phyloP scores from a whole-genome alignment of 2,113 vertebrate genomes.

The Lipotes vexillifer region DNA sequence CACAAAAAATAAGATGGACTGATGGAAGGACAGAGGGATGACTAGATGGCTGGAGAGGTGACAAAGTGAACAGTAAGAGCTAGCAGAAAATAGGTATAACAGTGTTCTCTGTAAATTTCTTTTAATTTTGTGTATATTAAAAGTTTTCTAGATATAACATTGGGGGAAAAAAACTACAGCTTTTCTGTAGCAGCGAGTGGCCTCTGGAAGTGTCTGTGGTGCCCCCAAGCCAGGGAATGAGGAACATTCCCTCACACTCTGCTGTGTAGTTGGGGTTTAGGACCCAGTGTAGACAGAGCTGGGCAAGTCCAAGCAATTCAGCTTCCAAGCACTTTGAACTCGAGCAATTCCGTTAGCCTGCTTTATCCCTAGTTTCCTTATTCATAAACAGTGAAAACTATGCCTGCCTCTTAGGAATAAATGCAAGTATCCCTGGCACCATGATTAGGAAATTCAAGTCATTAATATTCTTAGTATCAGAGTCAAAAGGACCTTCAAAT shows the following conservation, averaged over 20 bases:
- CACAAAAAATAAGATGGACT: not conserved
- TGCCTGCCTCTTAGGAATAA: not conserved
- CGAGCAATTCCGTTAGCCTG: not conserved
- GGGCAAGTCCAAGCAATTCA: not conserved
- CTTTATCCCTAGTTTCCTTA: not conserved
- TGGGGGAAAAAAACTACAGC: not conserved
- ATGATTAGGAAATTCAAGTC: not conserved
- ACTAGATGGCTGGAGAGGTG: not conserved
- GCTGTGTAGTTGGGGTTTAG: not conserved
- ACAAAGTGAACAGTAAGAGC: not conserved
- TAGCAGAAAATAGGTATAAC: not conserved
- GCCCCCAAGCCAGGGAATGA: not conserved
- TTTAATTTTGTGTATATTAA: not conserved
- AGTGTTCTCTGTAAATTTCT: not conserved
- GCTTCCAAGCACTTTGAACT: not conserved
- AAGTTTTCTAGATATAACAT: not conserved
- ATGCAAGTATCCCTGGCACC: not conserved
- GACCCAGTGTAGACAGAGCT: not conserved
- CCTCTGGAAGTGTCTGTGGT: not conserved
- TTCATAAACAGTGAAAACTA: not conserved
- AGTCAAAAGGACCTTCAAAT: not conserved
- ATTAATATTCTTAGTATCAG: not conserved
- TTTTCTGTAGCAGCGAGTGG: not conserved
- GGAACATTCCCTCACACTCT: not conserved
- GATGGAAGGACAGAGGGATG: not conserved